Evolutionary conservation across 2,888 invertebrate genomes (phyloP).

Genomic region (Acanthopleura granulata): DNA sequence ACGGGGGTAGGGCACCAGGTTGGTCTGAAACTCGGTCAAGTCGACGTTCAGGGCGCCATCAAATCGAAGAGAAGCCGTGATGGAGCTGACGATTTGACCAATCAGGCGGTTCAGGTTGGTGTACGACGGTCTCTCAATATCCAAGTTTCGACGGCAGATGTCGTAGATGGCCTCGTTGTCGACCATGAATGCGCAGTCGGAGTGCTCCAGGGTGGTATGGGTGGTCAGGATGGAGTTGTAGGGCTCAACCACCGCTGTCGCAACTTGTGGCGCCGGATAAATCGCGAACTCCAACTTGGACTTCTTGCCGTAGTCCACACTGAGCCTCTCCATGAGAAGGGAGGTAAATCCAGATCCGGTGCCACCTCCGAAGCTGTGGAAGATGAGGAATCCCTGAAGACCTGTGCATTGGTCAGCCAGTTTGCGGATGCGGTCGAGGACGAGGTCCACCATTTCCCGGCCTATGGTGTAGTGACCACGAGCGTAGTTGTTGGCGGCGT

Average conservation of each 20-base stretch:
- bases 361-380: not conserved
- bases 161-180: conserved; percentile 71
- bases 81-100: not conserved
- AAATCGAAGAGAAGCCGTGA: conserved; percentile 1
- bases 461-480: conserved; percentile 84
- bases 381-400: conserved; percentile 10
- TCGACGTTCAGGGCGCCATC: conserved; percentile 1
- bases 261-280: conserved; percentile 82
- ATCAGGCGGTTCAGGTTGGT: conserved; percentile 73
- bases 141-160: conserved; percentile 61
- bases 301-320: conserved; percentile 73
- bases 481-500: conserved; percentile 88
- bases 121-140: conserved; percentile 84
- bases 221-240: conserved; percentile 85
- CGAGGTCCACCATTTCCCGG: conserved; percentile 80
- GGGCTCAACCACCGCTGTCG: conserved; percentile 86
- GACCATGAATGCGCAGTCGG: not conserved
- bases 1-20: conserved; percentile 2
- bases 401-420: not conserved
- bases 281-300: conserved; percentile 77
- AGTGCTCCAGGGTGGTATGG: conserved; percentile 2
- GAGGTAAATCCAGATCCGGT: conserved; percentile 76
- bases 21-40: conserved; percentile 5
- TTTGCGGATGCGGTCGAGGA: conserved; percentile 67
- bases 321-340: conserved; percentile 78